These are phyloP conservation scores for Typhlomys cinereus DNA, from an alignment of 2,113 vertebrate species.

Conservation along the genomic window DNA sequence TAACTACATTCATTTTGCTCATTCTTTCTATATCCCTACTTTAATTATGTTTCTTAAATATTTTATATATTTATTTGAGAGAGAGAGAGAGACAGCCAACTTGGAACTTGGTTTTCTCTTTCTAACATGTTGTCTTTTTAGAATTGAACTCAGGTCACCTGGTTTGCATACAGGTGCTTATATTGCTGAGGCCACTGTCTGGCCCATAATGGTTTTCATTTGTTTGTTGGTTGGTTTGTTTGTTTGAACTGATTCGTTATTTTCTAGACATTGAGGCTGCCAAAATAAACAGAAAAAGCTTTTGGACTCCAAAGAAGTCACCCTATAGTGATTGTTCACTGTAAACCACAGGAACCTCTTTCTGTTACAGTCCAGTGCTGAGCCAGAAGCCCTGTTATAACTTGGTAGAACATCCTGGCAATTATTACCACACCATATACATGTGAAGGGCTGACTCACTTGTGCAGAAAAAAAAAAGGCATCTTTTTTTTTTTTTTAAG, in stretches of 20 bases:
- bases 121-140: too few relatives aligned
- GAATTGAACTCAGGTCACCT: too few relatives aligned
- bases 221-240: too few relatives aligned
- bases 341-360: background rate
- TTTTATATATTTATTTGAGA: too few relatives aligned
- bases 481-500: background rate
- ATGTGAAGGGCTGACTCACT: background rate
- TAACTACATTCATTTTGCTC: background rate
- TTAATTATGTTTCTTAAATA: too few relatives aligned
- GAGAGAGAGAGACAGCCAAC: too few relatives aligned
- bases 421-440: background rate
- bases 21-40: slow-evolving; percentile 12
- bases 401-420: background rate
- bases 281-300: slow-evolving; percentile 8
- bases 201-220: too few relatives aligned
- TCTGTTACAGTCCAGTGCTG: background rate
- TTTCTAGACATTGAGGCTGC: background rate
- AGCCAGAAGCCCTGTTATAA: background rate
- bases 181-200: too few relatives aligned
- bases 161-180: too few relatives aligned
- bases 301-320: background rate
- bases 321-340: background rate
- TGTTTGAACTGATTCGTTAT: background rate
- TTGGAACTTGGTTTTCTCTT: too few relatives aligned
- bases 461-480: background rate